Base-by-base conservation (phyloP, 2,888 invertebrate genomes). In the Pseudococcus longispinus region DNA sequence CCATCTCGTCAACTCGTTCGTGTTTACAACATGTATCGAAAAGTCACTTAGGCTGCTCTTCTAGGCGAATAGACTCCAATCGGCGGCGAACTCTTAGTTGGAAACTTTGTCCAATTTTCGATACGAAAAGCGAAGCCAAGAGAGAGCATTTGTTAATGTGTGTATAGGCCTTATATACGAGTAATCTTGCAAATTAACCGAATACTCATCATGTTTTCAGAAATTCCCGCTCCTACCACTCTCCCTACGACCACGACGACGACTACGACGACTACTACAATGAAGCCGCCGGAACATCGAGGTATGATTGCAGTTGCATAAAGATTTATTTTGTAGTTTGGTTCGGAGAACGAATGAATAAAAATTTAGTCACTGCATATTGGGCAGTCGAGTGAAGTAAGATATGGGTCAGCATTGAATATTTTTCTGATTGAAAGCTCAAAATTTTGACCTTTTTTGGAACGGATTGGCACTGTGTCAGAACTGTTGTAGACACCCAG, bases 21-120 rank as follows among this genome's bases (percentile, higher is more conserved):
- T 42, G 77, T 80, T 80, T 80, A 80, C 77, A 80, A 80, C 70
- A 70, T 42, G 77, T 77, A 77, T 77, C 77, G 37, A 77, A 77
- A 77, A 77, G 77, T 37, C 29, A 77, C 77, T 80, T 80, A 42
- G 77, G 42, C 42, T 37, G 42, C 32, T 80, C 20, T 80, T 80
- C 9, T 20, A 80, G 37, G 15, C 42, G 77, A 80, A 80, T 80
- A 80, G 3, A 77, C 55, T 55, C 55, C 6, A 55, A 60, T 23
- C 5, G 60, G 60, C 20, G 23, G 60, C 60, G 20, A 37, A 37
- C 6, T 80, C 3, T 23, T 42, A 80, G 42, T 42, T 42, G 11
- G 2, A 80, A 80, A 80, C 37, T 80, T 80, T 80, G 15, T 20
- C 77, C n/a, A 20, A 42, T 42, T 80, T 80, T 80, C 8, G 42